A percentile compares a stretch with the other conserved stretches of the same genome.
These are phyloP conservation scores for Embidobia sp. DNA, from an alignment of 2,888 invertebrate genomes.

Conservation along the genomic window DNA sequence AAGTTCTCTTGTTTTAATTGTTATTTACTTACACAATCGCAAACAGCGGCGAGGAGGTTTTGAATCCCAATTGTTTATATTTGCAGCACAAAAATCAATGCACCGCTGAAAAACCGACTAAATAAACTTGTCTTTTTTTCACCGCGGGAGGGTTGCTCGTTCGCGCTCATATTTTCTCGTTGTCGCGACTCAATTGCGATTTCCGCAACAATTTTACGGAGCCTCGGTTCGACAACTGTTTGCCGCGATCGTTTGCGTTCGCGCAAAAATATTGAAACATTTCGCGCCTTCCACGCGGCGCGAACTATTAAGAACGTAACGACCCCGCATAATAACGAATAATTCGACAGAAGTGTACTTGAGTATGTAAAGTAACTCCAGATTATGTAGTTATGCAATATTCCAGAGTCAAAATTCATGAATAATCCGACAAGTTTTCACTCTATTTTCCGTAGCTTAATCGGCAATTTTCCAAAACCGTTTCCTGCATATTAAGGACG, in stretches of 20 bases:
- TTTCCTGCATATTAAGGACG: too few relatives aligned
- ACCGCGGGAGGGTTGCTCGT: too few relatives aligned
- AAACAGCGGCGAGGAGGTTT: slow-evolving; percentile 11
- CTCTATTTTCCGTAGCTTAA: too few relatives aligned
- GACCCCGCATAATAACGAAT: slow-evolving; percentile 27
- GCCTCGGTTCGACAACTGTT: slow-evolving; percentile 2
- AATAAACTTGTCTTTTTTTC: too few relatives aligned
- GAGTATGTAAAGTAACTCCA: slow-evolving; percentile 47
- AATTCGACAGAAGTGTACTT: slow-evolving; percentile 33
- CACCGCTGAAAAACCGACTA: not conserved
- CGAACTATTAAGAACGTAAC: slow-evolving; percentile 32
- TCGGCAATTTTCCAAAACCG: too few relatives aligned
- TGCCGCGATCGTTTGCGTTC: too few relatives aligned
- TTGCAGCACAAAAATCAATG: slow-evolving; percentile 29
- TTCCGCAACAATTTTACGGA: slow-evolving; percentile 19
- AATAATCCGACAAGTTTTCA: too few relatives aligned
- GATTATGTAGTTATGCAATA: too few relatives aligned
- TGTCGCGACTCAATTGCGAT: slow-evolving; percentile 5
- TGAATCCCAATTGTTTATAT: slow-evolving; percentile 39
- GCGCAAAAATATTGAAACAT: not conserved
- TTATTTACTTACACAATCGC: slow-evolving; percentile 7
- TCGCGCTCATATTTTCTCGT: not conserved
- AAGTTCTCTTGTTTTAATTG: not conserved
- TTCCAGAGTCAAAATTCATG: slow-evolving; percentile 48
- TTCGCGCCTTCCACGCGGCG: not conserved